Evolutionary conservation across 2,797 vertebrate species (phyloP).

Genomic region (Molossus molossus): DNA sequence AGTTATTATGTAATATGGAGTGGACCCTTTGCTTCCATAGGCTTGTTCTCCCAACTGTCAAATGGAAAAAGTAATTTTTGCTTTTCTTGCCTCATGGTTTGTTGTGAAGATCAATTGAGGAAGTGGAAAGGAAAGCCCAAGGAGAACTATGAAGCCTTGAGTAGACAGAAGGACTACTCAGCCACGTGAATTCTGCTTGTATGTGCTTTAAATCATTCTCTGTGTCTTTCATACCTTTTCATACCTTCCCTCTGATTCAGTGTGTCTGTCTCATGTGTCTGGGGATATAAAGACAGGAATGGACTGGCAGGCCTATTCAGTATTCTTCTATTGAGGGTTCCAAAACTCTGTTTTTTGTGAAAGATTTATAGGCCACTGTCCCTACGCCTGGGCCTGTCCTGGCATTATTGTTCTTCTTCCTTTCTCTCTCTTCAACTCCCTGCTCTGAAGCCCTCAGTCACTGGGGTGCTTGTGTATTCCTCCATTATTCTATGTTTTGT

Average conservation of each 20-base stretch:
- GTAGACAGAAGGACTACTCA: background rate
- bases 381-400: background rate
- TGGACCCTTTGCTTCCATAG: background rate
- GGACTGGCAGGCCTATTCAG: background rate
- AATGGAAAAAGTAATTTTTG: constrained; percentile 37
- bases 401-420: background rate
- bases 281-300: background rate
- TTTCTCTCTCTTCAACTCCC: constrained; percentile 9
- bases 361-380: background rate
- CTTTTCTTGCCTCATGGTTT: background rate
- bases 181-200: background rate
- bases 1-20: background rate
- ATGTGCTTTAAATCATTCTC: constrained; percentile 27
- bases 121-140: constrained; percentile 2
- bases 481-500: background rate
- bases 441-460: background rate
- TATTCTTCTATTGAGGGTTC: background rate
- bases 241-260: constrained; percentile 28
- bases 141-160: constrained; percentile 18
- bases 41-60: constrained; percentile 7
- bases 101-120: constrained; percentile 17
- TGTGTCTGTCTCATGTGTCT: background rate
- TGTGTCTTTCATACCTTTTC: constrained; percentile 49
- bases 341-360: constrained; percentile 55
- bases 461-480: background rate